Evolutionary conservation across 2,797 vertebrate species (phyloP).

Genomic region (Silurus aristotelis): DNA sequence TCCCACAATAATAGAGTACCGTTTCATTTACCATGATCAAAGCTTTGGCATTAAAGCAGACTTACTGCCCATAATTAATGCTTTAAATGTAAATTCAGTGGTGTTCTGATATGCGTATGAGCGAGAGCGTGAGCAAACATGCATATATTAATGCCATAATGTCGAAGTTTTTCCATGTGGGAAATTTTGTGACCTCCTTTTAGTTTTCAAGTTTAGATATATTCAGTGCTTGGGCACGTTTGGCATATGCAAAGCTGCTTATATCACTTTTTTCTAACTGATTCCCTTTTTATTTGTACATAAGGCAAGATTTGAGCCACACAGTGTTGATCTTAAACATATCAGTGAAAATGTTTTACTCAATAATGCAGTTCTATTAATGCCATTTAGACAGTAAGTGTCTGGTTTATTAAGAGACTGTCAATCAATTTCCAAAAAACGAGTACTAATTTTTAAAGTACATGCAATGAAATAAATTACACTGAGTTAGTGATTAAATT

Average conservation of each 20-base stretch:
- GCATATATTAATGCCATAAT: constrained; percentile 10
- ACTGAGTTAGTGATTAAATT: background rate
- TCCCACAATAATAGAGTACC: constrained; percentile 31
- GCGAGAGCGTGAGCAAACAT: background rate
- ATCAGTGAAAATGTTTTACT: background rate
- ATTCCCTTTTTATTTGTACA: background rate
- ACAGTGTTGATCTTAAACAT: background rate
- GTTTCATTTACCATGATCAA: constrained; percentile 50
- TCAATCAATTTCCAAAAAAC: background rate
- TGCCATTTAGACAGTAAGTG: no score
- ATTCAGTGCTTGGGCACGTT: no score
- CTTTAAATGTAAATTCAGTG: constrained; percentile 51
- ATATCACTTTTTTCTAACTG: background rate
- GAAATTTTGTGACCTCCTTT: constrained; percentile 25
- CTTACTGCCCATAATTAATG: constrained; percentile 43
- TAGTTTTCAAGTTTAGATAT: background rate
- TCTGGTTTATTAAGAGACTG: background rate
- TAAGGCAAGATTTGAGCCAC: background rate
- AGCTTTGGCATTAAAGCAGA: constrained; percentile 38
- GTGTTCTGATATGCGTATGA: constrained; percentile 11
- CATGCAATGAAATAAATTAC: background rate
- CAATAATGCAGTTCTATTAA: background rate
- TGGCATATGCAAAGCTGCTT: background rate
- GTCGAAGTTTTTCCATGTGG: constrained; percentile 13
- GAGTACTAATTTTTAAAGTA: background rate